Percentiles rank a stretch among this genome's conserved stretches.
Conservation (phyloP, 2,888 invertebrate species). For the Lasioglossum figueresi region DNA sequence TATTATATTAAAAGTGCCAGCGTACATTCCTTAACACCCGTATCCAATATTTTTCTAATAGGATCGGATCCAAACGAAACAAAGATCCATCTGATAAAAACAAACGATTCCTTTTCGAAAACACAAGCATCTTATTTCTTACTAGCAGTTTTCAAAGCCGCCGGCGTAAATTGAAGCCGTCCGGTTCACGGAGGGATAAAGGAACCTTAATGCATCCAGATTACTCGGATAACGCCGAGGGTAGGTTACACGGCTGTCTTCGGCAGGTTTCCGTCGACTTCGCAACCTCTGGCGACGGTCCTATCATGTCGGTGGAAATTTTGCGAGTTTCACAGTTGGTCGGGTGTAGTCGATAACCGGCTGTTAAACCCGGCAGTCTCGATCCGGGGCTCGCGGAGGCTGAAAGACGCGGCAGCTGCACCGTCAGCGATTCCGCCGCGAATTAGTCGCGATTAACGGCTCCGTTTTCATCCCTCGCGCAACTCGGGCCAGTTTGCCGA, state of each 20-base stretch:
- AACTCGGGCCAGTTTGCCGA: conserved; percentile 18
- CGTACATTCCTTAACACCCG: too few species aligned
- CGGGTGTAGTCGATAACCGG: not conserved
- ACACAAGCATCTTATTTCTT: too few species aligned
- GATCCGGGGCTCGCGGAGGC: not conserved
- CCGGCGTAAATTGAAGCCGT: too few species aligned
- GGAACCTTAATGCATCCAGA: conserved; percentile 36
- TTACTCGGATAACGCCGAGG: conserved; percentile 70
- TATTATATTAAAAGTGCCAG: too few species aligned
- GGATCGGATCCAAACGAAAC: too few species aligned
- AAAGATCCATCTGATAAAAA: too few species aligned
- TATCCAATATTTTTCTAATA: too few species aligned
- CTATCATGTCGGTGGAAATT: conserved; percentile 1
- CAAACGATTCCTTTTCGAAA: too few species aligned
- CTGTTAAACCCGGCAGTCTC: not conserved
- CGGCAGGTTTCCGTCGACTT: conserved; percentile 45
- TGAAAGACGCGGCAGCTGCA: conserved; percentile 8
- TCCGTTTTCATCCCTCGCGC: not conserved
- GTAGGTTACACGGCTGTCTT: conserved; percentile 72
- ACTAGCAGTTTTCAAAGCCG: too few species aligned
- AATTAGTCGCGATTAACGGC: conserved; percentile 14
- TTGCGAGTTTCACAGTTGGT: conserved; percentile 12
- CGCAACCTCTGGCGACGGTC: conserved; percentile 53
- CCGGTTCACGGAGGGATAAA: not conserved
- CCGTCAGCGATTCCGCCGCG: conserved; percentile 13